Conservation (phyloP, 2,113 vertebrate species). For the Trichomycterus rosablanca region DNA sequence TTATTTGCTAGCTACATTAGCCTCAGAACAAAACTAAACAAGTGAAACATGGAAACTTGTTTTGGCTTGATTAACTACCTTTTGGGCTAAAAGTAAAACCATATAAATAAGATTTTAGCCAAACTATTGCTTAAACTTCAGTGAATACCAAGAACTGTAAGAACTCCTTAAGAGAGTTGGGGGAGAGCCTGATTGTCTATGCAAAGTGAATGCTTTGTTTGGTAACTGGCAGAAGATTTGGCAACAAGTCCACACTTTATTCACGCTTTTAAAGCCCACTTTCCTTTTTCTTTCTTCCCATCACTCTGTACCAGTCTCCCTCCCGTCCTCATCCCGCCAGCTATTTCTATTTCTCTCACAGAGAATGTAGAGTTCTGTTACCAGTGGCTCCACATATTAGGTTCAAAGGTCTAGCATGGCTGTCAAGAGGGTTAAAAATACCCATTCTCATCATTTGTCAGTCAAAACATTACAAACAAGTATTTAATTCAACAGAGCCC, state of each 20-base stretch:
- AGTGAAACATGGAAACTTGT: too few relatives aligned
- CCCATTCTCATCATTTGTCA: not conserved
- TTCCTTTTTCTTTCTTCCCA: slow-evolving; percentile 1
- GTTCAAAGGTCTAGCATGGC: slow-evolving; percentile 29
- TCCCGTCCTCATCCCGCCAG: too few relatives aligned
- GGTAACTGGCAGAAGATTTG: slow-evolving; percentile 42
- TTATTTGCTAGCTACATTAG: too few relatives aligned
- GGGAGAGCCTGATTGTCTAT: slow-evolving; percentile 32
- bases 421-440: slow-evolving; percentile 44
- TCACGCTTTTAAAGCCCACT: slow-evolving; percentile 14
- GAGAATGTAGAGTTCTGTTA: slow-evolving; percentile 50
- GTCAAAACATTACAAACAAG: not conserved
- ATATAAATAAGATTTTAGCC: too few relatives aligned
- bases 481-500: too few relatives aligned
- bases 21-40: too few relatives aligned
- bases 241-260: slow-evolving; percentile 36
- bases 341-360: slow-evolving; percentile 34
- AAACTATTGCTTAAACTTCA: too few relatives aligned
- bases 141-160: too few relatives aligned
- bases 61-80: too few relatives aligned
- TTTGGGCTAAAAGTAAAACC: too few relatives aligned
- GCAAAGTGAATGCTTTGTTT: slow-evolving; percentile 47
- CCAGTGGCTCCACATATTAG: slow-evolving; percentile 41
- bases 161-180: not conserved
- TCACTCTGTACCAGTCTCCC: not conserved